These are phyloP conservation scores for Trichonephila clavipes DNA, from an alignment of 1,140 invertebrate genomes.

Conservation along the genomic window DNA sequence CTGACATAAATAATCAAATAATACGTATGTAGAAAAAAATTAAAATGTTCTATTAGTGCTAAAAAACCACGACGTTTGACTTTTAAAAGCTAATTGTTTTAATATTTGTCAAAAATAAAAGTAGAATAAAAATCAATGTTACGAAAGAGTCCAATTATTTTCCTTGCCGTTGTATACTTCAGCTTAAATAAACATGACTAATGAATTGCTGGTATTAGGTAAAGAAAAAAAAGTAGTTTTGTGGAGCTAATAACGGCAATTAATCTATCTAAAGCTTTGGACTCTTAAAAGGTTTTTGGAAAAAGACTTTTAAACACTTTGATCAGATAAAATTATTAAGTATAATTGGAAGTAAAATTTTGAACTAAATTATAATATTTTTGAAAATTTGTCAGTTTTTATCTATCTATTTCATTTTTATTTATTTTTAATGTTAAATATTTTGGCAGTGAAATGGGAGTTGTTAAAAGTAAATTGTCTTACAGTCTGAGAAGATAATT, in stretches of 20 bases:
- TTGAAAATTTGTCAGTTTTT: too few relatives aligned
- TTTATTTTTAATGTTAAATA: too few relatives aligned
- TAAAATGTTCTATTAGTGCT: too few relatives aligned
- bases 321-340: too few relatives aligned
- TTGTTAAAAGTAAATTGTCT: too few relatives aligned
- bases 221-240: not conserved
- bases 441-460: too few relatives aligned
- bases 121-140: not conserved
- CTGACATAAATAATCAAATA: too few relatives aligned
- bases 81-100: not conserved
- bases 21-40: too few relatives aligned
- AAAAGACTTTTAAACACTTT: not conserved
- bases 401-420: too few relatives aligned
- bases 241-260: not conserved
- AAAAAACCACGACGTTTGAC: not conserved
- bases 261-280: not conserved
- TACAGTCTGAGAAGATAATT: too few relatives aligned
- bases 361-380: too few relatives aligned
- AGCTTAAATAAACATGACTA: not conserved
- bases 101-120: not conserved
- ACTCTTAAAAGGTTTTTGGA: not conserved
- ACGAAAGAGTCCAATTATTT: not conserved
- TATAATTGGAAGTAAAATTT: too few relatives aligned
- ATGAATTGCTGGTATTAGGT: not conserved
- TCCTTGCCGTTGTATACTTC: not conserved